A percentile compares a stretch with the other conserved stretches of the same genome.
Evolutionary conservation across 2,113 vertebrate genomes (phyloP).

Genomic region (Leiothrix lutea): DNA sequence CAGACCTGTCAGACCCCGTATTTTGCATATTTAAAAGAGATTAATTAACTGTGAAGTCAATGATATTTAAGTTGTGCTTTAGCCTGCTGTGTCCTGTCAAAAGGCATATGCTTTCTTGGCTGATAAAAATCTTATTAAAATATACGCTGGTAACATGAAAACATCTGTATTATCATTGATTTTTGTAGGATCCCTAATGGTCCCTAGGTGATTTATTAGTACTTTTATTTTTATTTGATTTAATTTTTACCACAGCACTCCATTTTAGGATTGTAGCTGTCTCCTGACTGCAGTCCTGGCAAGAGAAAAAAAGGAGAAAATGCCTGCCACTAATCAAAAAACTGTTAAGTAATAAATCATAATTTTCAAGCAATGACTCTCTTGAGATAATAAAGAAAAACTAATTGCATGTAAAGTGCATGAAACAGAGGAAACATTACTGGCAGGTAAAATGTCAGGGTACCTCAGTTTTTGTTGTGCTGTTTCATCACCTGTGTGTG

Average conservation of each 20-base stretch:
- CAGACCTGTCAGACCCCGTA: background rate
- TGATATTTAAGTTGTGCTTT: background rate
- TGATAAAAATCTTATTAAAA: background rate
- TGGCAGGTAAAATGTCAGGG: background rate
- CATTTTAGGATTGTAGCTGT: background rate
- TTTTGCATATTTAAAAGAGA: background rate
- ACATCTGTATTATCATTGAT: background rate
- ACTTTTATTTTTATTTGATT: background rate
- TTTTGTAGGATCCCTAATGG: background rate
- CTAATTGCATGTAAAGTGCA: background rate
- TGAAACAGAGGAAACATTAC: rapidly evolving
- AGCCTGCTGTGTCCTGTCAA: background rate
- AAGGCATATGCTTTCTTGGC: background rate
- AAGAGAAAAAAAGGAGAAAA: background rate
- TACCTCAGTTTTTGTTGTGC: background rate
- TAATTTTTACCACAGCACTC: background rate
- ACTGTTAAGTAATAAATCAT: background rate
- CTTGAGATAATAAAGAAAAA: background rate
- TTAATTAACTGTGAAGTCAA: background rate
- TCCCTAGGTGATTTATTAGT: background rate
- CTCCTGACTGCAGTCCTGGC: background rate
- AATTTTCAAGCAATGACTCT: background rate
- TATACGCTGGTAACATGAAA: background rate
- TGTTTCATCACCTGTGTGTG: background rate
- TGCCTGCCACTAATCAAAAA: background rate